A percentile compares a stretch with the other conserved stretches of the same genome.
Conservation (phyloP, 2,113 vertebrate species). For the Perca schrenkii region DNA sequence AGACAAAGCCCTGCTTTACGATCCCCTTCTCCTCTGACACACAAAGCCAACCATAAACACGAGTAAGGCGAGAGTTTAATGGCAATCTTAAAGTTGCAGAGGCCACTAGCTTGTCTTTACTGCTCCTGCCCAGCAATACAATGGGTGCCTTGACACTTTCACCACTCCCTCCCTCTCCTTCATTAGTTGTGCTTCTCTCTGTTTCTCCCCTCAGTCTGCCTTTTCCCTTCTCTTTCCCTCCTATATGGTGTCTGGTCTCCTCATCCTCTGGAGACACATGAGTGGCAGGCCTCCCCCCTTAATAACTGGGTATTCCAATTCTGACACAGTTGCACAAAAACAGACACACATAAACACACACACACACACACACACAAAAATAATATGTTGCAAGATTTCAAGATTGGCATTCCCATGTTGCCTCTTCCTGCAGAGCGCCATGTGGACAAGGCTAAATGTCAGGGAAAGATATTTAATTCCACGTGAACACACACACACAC, state of each 20-base stretch:
- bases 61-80: conserved; percentile 82
- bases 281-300: conserved; percentile 80
- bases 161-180: conserved; percentile 73
- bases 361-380: conserved; percentile 41
- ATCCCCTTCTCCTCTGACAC: conserved; percentile 78
- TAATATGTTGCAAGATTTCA: conserved; percentile 62
- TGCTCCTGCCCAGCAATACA: conserved; percentile 77
- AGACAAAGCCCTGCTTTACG: conserved; percentile 84
- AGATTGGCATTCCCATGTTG: conserved; percentile 77
- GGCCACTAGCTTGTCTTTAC: conserved; percentile 83
- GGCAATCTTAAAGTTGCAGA: conserved; percentile 84
- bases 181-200: conserved; percentile 75
- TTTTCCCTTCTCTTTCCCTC: conserved; percentile 48
- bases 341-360: conserved; percentile 14
- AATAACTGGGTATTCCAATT: conserved; percentile 80
- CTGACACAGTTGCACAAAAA: conserved; percentile 65
- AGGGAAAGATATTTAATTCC: conserved; percentile 78
- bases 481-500: conserved; percentile 12
- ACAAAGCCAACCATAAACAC: conserved; percentile 84
- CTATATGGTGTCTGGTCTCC: conserved; percentile 73
- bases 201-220: conserved; percentile 58
- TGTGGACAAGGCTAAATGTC: conserved; percentile 82
- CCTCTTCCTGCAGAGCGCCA: conserved; percentile 60
- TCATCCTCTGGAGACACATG: conserved; percentile 79
- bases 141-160: conserved; percentile 73